phyloP scores from a whole-genome alignment of 1,140 invertebrate species.

The Magallana ariakensis region DNA sequence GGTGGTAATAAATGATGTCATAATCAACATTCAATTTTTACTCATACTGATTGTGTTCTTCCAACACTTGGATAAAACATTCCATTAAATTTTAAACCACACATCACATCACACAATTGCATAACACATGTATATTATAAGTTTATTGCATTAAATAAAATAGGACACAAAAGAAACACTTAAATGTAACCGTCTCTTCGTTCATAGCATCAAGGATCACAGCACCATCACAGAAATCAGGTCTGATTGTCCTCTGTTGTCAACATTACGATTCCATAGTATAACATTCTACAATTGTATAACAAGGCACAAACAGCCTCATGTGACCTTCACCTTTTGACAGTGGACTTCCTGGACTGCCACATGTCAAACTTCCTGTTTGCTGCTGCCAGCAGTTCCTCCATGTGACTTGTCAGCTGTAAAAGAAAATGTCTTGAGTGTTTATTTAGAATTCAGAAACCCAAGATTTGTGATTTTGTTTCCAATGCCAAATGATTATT shows the following conservation, averaged over 20 bases:
- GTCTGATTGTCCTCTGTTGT: neutral
- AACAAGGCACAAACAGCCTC: neutral
- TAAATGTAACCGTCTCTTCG: neutral
- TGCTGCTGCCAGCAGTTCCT: slow-evolving; percentile 25
- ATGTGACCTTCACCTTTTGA: neutral
- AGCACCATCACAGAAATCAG: neutral
- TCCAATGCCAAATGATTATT: too few species aligned
- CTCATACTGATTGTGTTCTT: too few species aligned
- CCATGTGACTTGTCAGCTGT: slow-evolving; percentile 34
- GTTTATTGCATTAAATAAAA: neutral
- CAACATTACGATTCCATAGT: neutral
- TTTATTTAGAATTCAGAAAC: too few species aligned
- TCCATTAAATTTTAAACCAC: too few species aligned
- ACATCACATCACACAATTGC: too few species aligned
- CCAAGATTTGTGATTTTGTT: too few species aligned
- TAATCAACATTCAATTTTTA: too few species aligned
- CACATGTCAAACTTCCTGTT: slow-evolving; percentile 34
- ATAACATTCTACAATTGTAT: neutral
- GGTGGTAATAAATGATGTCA: too few species aligned
- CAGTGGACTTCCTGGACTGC: slow-evolving; percentile 3
- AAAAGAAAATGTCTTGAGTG: neutral
- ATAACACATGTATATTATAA: neutral
- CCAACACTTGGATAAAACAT: too few species aligned
- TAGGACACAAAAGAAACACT: neutral
- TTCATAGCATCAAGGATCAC: neutral